Evolutionary conservation across 2,797 vertebrate genomes (phyloP).

Genomic region (Arnoldichthys spilopterus): DNA sequence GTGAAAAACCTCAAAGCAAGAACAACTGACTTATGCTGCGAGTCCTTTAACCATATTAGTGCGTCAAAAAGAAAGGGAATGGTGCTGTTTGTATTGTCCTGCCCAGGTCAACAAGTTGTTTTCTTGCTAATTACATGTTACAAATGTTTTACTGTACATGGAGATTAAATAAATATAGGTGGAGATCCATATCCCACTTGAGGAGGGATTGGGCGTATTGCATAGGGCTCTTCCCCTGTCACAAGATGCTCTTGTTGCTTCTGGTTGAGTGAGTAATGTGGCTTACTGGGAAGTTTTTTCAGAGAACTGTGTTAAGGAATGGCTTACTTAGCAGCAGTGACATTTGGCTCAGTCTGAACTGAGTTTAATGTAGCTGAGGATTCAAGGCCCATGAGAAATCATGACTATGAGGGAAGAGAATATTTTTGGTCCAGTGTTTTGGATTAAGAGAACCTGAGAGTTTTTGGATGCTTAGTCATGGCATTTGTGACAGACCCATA

Average conservation of each 20-base stretch:
- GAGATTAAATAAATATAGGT: not conserved
- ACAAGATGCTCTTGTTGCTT: constrained; percentile 60
- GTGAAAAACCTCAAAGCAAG: constrained; percentile 9
- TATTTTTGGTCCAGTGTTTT: constrained; percentile 9
- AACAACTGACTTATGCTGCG: not conserved
- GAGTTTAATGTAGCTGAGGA: constrained; percentile 26
- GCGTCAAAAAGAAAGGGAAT: not conserved
- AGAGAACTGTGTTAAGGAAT: constrained; percentile 54
- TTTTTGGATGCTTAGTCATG: constrained; percentile 54
- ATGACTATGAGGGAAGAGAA: constrained; percentile 10
- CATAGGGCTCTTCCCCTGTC: constrained; percentile 61
- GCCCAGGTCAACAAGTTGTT: not conserved
- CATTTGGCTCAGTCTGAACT: constrained; percentile 46
- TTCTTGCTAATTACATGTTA: not conserved
- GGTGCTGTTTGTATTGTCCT: not conserved
- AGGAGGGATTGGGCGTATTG: constrained; percentile 3
- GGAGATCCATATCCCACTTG: not conserved
- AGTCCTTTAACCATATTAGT: not conserved
- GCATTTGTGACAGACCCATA: constrained; percentile 71
- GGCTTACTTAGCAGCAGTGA: constrained; percentile 55
- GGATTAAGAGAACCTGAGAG: constrained; percentile 1
- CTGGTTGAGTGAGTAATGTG: constrained; percentile 42
- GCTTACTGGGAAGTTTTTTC: constrained; percentile 34
- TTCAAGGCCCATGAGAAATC: constrained; percentile 34
- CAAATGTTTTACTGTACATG: not conserved